Conservation (phyloP, 2,797 vertebrate genomes). For the Rhinella marina region DNA sequence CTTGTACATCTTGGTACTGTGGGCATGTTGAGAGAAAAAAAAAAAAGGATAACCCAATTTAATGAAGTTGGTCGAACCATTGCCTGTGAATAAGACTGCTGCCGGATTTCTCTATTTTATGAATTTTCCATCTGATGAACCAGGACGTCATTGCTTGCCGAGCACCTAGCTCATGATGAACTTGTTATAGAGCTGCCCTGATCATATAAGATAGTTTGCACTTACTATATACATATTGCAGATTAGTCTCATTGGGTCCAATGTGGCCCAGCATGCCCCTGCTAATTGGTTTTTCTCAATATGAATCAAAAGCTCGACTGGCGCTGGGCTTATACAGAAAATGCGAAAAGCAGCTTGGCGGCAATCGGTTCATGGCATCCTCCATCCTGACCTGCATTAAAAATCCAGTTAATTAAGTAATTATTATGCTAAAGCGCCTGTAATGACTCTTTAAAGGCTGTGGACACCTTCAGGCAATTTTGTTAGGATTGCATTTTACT, state of each 20-base stretch:
- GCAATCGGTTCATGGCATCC: neutral
- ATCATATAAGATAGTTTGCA: neutral
- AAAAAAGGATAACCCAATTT: no score
- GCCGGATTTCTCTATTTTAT: no score
- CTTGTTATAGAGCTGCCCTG: neutral
- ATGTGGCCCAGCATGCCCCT: neutral
- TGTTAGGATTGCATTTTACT: no score
- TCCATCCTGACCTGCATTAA: neutral
- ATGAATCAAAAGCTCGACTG: neutral
- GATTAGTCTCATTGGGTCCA: neutral
- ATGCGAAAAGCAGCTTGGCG: neutral
- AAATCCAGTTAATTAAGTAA: neutral
- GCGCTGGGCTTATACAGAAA: neutral
- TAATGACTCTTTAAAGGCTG: no score
- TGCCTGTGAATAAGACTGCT: no score
- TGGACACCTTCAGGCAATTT: no score
- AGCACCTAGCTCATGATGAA: neutral
- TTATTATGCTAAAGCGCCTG: neutral
- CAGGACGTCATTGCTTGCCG: neutral
- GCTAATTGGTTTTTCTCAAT: neutral
- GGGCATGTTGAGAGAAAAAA: no score
- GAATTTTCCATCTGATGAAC: neutral
- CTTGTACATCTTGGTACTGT: no score
- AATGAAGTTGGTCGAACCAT: no score
- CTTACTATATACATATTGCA: neutral